These are phyloP conservation scores for Malurus alboscapulatus DNA, from an alignment of 2,113 vertebrate species.

Conservation along the genomic window DNA sequence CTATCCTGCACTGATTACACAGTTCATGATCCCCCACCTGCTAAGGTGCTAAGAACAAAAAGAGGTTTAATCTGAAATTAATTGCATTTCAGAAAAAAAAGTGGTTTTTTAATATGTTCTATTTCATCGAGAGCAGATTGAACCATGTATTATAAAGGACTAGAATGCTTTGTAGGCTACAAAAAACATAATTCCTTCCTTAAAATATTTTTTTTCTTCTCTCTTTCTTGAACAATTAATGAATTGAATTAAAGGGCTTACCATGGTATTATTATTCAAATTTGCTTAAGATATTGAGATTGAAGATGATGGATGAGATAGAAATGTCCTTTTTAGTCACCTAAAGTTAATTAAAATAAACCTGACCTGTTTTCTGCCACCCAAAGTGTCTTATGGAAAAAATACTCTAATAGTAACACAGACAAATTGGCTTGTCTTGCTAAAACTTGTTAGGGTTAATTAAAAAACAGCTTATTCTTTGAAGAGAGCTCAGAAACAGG, in stretches of 20 bases:
- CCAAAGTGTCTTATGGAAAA: background rate
- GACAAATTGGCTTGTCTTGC: conserved; percentile 18
- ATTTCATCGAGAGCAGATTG: conserved; percentile 31
- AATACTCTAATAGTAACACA: background rate
- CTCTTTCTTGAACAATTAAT: background rate
- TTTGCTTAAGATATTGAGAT: conserved; percentile 43
- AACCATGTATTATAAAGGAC: background rate
- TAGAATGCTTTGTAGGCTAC: background rate
- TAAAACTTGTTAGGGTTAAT: conserved; percentile 47
- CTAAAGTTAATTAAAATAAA: conserved; percentile 59
- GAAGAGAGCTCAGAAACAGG: background rate
- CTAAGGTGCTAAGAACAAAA: background rate
- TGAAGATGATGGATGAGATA: background rate
- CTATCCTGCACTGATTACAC: background rate
- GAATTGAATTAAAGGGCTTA: conserved; percentile 21
- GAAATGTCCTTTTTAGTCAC: background rate
- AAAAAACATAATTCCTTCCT: background rate
- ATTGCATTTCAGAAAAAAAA: conserved; percentile 38
- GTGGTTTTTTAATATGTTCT: background rate
- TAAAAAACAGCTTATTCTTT: conserved; percentile 41
- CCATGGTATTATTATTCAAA: conserved; percentile 1
- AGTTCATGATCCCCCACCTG: background rate
- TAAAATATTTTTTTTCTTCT: background rate
- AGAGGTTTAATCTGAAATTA: conserved; percentile 38
- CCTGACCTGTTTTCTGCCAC: conserved; percentile 22